Evolutionary conservation across 2,888 invertebrate species (phyloP), one percentile per base, ranked within the genome.

Genomic region (Poecilus cupreus): DNA sequence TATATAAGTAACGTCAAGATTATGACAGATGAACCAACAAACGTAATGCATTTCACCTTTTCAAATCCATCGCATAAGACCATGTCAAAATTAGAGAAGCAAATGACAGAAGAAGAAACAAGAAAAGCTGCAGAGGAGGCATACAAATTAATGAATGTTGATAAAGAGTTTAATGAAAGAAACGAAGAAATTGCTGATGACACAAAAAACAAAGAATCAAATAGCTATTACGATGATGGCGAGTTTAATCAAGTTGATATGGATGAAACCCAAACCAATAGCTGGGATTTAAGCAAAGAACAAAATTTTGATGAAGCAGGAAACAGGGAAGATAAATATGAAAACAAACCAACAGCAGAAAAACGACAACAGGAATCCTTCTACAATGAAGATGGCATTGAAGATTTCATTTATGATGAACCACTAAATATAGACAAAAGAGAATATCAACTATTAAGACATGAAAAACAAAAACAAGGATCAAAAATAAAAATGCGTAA

Each of bases 151-250:
- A 60, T 80, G 60, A 74, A 57, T 37, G 60, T 60, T 5, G 75
- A 81, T 46, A 13, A 43, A 39, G 75, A 75, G 11, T 81, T 75
- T 32, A 46, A 81, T 18, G 81, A 75, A 32, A 24, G 60, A 75
- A 79, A 79, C 22, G 79, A 79, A 26, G 46, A 46, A 24, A 26
- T 1, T 20, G 2, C 0, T 32, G 49, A 49, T 49, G 22, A 8
- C 46, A 24, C 18, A 0, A 16, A 26, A 49, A 18, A 43, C 16
- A 26, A 49, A 16, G 11, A 2, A 18, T 11, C 11, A 2, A 18
- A 11, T 64, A 24, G 24, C 5, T 26, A 49, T 26, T 49, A 79
- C 18, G 51, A 79, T 16, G 78, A 79, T 5, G 13, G 24, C 24
- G 60, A 70, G 20, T n/a, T 20, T 3, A 72, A 18, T 16, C 13